Percentiles rank a stretch among this genome's conserved stretches.
These are phyloP conservation scores for Platycheirus albimanus DNA, from an alignment of 2,888 invertebrate genomes.

Conservation along the genomic window DNA sequence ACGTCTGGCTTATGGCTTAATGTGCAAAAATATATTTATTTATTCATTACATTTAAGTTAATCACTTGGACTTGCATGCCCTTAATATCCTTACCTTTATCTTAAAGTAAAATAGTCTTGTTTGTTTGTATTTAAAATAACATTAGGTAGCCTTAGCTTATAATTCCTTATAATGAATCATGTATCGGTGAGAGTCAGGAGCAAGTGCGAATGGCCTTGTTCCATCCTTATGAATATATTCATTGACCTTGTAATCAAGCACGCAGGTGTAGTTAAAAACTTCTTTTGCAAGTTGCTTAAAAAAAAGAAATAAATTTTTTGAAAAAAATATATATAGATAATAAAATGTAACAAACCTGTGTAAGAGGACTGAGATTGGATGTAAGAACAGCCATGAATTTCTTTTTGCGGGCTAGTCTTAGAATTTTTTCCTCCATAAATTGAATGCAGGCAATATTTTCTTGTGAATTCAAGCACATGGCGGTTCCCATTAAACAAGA, in stretches of 20 bases:
- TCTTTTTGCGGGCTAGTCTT: constrained; percentile 85
- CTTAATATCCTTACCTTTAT: too few species aligned
- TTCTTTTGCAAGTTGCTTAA: constrained; percentile 91
- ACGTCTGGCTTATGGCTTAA: too few species aligned
- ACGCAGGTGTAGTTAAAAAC: constrained; percentile 90
- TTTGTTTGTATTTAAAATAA: too few species aligned
- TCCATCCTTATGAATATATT: constrained; percentile 88
- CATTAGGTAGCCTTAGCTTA: too few species aligned
- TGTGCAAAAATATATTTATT: too few species aligned
- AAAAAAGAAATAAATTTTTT: constrained; percentile 4
- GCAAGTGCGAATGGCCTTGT: constrained; percentile 89
- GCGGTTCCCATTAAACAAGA: constrained; percentile 95
- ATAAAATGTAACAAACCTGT: constrained; percentile 86
- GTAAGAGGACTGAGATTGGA: constrained; percentile 95
- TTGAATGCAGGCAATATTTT: constrained; percentile 91
- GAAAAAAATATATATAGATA: too few species aligned
- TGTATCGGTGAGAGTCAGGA: constrained; percentile 89
- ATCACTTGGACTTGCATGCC: too few species aligned
- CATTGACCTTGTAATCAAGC: constrained; percentile 91
- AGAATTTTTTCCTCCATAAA: constrained; percentile 90
- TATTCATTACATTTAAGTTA: too few species aligned
- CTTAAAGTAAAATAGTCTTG: too few species aligned
- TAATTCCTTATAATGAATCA: constrained; percentile 89
- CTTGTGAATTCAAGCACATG: constrained; percentile 85
- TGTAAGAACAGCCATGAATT: constrained; percentile 90